Conservation (phyloP, 2,888 invertebrate genomes). For the Tachina fera region DNA sequence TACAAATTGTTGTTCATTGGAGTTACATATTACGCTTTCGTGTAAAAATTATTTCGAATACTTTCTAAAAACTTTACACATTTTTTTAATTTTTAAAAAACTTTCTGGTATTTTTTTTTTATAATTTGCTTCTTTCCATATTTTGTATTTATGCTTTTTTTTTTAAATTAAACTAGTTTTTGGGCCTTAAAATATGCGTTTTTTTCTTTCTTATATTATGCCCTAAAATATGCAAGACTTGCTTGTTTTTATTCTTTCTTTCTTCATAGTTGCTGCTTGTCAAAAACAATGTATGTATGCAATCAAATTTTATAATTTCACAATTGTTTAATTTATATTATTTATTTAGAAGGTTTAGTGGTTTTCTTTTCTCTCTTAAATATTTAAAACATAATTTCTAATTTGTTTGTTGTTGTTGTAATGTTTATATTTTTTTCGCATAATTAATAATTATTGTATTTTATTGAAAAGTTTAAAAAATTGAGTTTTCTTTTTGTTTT, state of each 20-base stretch:
- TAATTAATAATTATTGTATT: conserved; percentile 61
- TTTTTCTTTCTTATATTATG: conserved; percentile 50
- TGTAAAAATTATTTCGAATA: conserved; percentile 56
- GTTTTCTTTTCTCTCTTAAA: conserved; percentile 15
- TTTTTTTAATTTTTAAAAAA: conserved; percentile 34
- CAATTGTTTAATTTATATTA: conserved; percentile 51
- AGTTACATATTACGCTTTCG: conserved; percentile 25
- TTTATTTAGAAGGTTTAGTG: conserved; percentile 55
- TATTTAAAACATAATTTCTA: conserved; percentile 56
- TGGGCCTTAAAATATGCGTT: conserved; percentile 68
- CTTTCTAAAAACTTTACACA: conserved; percentile 59
- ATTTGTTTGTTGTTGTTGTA: conserved; percentile 16
- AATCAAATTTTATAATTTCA: conserved; percentile 67
- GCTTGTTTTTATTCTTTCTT: conserved; percentile 25
- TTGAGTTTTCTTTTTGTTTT: conserved; percentile 12
- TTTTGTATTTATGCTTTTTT: conserved; percentile 33
- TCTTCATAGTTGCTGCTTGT: conserved; percentile 40
- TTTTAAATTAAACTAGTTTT: conserved; percentile 69
- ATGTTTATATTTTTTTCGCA: conserved; percentile 38
- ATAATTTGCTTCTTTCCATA: conserved; percentile 12
- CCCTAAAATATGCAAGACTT: conserved; percentile 64
- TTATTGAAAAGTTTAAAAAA: conserved; percentile 37
- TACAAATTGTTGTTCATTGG: conserved; percentile 10
- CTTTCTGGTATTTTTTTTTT: conserved; percentile 42
- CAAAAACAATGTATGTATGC: conserved; percentile 64